Evolutionary conservation across 2,113 vertebrate species (phyloP).

Genomic region (Calidris pugnax): DNA sequence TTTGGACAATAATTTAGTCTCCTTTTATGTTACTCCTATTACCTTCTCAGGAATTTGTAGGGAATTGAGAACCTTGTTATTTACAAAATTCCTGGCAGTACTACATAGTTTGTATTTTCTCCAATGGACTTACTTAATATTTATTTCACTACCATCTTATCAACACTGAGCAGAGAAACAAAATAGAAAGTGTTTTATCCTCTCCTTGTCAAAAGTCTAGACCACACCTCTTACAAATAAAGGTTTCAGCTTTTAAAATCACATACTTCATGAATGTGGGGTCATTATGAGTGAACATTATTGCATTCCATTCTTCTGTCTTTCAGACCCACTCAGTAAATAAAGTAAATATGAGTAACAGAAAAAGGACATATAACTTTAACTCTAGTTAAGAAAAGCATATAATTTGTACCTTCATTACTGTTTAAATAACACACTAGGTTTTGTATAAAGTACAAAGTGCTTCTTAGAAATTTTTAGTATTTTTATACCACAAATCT

Average conservation of each 20-base stretch:
- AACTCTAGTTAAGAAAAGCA: neutral
- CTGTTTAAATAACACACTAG: neutral
- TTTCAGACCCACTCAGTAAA: neutral
- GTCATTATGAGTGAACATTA: neutral
- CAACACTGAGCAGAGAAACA: neutral
- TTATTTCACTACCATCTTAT: neutral
- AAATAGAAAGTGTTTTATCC: neutral
- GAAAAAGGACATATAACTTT: neutral
- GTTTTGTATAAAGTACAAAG: neutral
- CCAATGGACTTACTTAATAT: neutral
- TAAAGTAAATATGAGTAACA: neutral
- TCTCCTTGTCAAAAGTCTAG: neutral
- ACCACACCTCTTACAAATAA: neutral
- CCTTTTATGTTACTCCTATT: neutral
- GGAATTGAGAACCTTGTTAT: neutral
- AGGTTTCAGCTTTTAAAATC: neutral
- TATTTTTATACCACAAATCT: neutral
- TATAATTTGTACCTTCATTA: neutral
- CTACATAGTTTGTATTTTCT: neutral
- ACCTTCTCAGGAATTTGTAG: neutral
- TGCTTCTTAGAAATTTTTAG: neutral
- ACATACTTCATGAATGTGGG: neutral
- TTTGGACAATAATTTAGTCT: neutral
- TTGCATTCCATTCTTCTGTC: neutral
- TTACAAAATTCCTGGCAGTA: neutral